A percentile compares a stretch with the other conserved stretches of the same genome.
These are phyloP conservation scores for Spongilla lacustris DNA, from an alignment of 37 sponge, comb jelly and placozoan species.

Conservation along the genomic window DNA sequence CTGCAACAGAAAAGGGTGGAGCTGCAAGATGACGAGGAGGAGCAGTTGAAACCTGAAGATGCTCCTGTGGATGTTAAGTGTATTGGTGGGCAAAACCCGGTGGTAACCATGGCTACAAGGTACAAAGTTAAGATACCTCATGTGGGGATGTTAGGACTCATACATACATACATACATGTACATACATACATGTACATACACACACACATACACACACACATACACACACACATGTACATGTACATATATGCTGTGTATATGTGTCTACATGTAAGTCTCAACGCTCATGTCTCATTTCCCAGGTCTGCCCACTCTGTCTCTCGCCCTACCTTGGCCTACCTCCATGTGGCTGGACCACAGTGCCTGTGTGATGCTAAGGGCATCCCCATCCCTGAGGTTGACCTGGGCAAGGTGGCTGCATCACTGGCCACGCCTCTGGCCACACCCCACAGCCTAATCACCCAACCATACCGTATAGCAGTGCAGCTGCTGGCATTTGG, in stretches of 20 bases:
- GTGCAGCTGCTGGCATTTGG: neutral
- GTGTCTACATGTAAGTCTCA: neutral
- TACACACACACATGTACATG: neutral
- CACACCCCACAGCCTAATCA: neutral
- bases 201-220: neutral
- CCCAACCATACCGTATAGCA: neutral
- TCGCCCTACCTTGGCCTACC: conserved; percentile 20
- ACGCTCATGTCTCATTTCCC: neutral
- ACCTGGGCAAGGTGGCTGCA: neutral
- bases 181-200: neutral
- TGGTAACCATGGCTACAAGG: neutral
- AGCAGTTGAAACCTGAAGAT: neutral
- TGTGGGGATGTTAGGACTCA: too few species aligned
- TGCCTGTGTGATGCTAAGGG: conserved; percentile 5
- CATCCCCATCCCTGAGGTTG: conserved; percentile 11
- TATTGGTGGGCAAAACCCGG: neutral
- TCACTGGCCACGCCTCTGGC: neutral
- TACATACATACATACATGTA: neutral
- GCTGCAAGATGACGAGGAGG: neutral
- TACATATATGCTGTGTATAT: too few species aligned
- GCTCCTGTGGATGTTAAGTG: neutral
- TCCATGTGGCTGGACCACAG: conserved; percentile 26
- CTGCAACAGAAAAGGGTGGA: neutral
- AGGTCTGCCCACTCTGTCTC: neutral
- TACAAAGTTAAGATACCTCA: neutral